Conservation (phyloP, 2,888 invertebrate genomes). For the Molorchus minor region DNA sequence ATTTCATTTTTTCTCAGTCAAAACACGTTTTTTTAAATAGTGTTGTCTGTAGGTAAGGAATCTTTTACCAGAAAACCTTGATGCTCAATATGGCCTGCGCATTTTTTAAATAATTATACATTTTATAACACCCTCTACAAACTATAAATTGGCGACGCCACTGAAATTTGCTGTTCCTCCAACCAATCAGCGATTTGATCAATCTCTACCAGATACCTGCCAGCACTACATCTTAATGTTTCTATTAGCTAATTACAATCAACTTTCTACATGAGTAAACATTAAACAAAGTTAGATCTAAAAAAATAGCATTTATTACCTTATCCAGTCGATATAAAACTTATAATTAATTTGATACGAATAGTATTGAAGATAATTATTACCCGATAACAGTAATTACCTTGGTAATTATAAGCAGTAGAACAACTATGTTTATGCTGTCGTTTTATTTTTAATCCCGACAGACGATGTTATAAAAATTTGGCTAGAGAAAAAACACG, state of each 20-base stretch:
- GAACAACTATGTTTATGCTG: constrained; percentile 6
- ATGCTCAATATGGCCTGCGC: no score
- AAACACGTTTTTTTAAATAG: no score
- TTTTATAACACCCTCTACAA: no score
- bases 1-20: no score
- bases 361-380: constrained; percentile 12
- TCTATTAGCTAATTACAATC: neutral
- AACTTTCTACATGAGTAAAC: constrained; percentile 7
- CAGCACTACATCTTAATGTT: neutral
- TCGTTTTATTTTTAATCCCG: neutral
- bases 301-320: constrained; percentile 5
- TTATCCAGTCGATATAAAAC: constrained; percentile 9
- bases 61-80: no score
- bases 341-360: constrained; percentile 10
- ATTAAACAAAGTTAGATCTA: constrained; percentile 11
- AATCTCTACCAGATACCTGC: neutral
- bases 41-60: no score
- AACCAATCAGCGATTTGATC: neutral
- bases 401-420: constrained; percentile 1
- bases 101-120: no score
- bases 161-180: neutral
- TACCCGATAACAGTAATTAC: constrained; percentile 8
- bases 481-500: neutral
- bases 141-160: no score
- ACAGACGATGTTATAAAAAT: constrained; percentile 1